phyloP scores from a whole-genome alignment of 2,888 invertebrate species.

The Drosophila borealis region DNA sequence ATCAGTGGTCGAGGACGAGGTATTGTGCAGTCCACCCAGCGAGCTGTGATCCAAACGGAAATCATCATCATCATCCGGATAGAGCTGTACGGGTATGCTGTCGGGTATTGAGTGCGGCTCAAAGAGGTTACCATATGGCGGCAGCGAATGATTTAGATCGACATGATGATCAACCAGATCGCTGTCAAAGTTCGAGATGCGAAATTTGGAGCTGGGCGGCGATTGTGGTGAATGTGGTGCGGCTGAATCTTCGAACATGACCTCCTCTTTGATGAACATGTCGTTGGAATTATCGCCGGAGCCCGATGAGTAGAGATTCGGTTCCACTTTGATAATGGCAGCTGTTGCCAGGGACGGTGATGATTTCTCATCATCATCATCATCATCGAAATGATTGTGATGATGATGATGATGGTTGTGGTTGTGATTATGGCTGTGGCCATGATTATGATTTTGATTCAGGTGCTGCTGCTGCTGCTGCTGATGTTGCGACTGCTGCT shows the following conservation, averaged over 20 bases:
- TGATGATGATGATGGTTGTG: constrained; percentile 52
- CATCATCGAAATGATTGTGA: constrained; percentile 76
- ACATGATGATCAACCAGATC: constrained; percentile 84
- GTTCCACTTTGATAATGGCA: constrained; percentile 84
- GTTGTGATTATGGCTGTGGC: constrained; percentile 29
- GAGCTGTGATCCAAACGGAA: constrained; percentile 84
- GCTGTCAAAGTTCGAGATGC: constrained; percentile 83
- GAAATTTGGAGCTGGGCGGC: constrained; percentile 84
- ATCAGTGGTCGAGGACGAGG: constrained; percentile 84
- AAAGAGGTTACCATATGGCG: constrained; percentile 84
- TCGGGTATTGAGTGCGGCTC: constrained; percentile 84
- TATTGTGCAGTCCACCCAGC: constrained; percentile 80
- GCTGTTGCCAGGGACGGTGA: constrained; percentile 84
- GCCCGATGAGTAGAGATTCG: constrained; percentile 84
- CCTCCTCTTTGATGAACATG: constrained; percentile 84
- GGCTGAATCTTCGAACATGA: constrained; percentile 83
- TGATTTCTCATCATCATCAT: constrained; percentile 83
- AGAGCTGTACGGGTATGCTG: constrained; percentile 83
- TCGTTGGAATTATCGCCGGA: constrained; percentile 84
- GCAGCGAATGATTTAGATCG: constrained; percentile 83
- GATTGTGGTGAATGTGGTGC: constrained; percentile 83
- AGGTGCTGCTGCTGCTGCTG: constrained; percentile 30
- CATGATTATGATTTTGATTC: constrained; percentile 28
- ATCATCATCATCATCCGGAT: constrained; percentile 84
- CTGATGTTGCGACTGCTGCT: constrained; percentile 30